phyloP scores from a whole-genome alignment of 2,797 vertebrate species.

The Acanthurus leucopareius region DNA sequence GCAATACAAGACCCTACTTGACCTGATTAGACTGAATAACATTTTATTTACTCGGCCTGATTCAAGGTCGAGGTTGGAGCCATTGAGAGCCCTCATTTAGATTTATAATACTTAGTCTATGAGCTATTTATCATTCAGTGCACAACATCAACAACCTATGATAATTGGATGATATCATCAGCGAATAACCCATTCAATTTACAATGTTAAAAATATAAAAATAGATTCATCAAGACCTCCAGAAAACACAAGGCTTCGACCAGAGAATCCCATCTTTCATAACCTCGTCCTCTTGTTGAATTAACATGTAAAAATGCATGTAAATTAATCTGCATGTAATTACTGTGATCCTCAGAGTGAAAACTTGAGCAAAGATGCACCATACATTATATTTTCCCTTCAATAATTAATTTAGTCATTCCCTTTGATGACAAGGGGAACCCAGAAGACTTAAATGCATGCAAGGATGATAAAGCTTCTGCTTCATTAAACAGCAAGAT shows the following conservation, averaged over 20 bases:
- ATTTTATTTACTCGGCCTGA: not conserved
- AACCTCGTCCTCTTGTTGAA: not conserved
- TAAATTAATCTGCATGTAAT: not conserved
- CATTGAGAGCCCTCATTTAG: not conserved
- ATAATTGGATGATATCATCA: not conserved
- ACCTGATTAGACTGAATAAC: not conserved
- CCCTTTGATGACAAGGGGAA: conserved; percentile 63
- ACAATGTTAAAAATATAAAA: too few species aligned
- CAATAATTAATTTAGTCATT: conserved; percentile 59
- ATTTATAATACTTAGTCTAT: not conserved
- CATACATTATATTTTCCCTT: conserved; percentile 28
- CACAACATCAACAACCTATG: not conserved
- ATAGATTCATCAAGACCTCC: not conserved
- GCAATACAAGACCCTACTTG: too few species aligned
- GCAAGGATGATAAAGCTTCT: conserved; percentile 41
- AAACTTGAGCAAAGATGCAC: not conserved
- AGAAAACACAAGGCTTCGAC: not conserved
- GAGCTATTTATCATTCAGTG: not conserved
- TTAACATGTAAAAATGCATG: not conserved
- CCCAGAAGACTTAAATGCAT: conserved; percentile 33
- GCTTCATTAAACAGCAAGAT: conserved; percentile 65
- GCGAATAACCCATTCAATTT: not conserved
- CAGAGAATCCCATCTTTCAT: not conserved
- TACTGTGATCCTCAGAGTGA: not conserved
- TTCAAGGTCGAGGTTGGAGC: not conserved